Evolutionary conservation across 1,140 invertebrate genomes (phyloP).

Genomic region (Choristoneura fumiferana): DNA sequence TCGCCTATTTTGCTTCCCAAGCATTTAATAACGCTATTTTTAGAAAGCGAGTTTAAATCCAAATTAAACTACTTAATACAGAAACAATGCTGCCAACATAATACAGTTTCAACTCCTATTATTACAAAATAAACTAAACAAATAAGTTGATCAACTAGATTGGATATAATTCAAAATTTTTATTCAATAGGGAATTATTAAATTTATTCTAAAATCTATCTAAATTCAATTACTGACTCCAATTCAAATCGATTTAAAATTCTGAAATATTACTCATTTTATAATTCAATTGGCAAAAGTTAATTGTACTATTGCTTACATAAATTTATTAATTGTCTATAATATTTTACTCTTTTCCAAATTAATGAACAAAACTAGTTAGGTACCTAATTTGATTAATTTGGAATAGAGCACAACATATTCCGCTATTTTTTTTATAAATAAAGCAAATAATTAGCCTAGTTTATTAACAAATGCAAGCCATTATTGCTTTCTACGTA

Average conservation of each 20-base stretch:
- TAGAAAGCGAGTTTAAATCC: background rate
- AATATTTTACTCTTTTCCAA: too few relatives aligned
- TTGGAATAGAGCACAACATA: too few relatives aligned
- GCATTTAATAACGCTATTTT: slow-evolving; percentile 26
- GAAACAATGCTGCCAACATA: slow-evolving; percentile 5
- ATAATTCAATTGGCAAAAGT: slow-evolving; percentile 15
- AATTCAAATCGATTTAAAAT: slow-evolving; percentile 5
- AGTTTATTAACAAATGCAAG: slow-evolving; percentile 36
- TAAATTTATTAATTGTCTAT: background rate
- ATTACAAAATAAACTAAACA: too few relatives aligned
- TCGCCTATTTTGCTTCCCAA: slow-evolving; percentile 46
- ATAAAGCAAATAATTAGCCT: slow-evolving; percentile 20
- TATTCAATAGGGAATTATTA: too few relatives aligned
- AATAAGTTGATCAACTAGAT: too few relatives aligned
- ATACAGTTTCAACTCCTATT: too few relatives aligned
- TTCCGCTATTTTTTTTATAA: background rate
- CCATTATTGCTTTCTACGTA: slow-evolving; percentile 36
- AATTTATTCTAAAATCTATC: background rate
- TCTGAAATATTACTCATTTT: background rate
- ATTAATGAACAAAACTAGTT: too few relatives aligned
- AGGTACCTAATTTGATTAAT: too few relatives aligned
- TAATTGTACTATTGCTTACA: slow-evolving; percentile 11
- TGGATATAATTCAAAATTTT: too few relatives aligned
- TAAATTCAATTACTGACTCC: background rate
- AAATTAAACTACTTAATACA: background rate